phyloP scores from a whole-genome alignment of 2,113 vertebrate genomes.

The Mystacornis crossleyi region DNA sequence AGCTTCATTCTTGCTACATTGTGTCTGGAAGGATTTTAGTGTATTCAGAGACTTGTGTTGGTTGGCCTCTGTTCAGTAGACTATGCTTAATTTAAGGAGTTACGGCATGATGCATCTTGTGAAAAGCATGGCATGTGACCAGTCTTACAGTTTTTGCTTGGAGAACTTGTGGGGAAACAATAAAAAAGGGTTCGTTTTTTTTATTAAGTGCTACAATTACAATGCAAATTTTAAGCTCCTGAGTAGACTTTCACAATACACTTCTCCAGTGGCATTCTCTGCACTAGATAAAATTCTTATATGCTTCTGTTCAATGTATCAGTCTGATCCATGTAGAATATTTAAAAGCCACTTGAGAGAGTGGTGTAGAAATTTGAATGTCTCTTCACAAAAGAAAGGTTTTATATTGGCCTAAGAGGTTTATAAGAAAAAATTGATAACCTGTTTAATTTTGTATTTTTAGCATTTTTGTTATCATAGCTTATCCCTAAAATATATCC shows the following conservation, averaged over 20 bases:
- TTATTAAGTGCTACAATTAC: neutral
- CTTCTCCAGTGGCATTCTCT: neutral
- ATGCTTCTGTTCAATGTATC: neutral
- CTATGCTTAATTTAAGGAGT: constrained; percentile 16
- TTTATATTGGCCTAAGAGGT: neutral
- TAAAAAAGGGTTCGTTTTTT: neutral
- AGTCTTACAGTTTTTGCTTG: neutral
- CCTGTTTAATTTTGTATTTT: neutral
- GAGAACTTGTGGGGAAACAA: neutral
- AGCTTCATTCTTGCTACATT: neutral
- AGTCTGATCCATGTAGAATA: neutral
- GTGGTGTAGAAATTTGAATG: neutral
- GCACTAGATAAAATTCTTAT: neutral
- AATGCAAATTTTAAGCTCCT: neutral
- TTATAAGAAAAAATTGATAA: neutral
- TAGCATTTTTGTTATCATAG: neutral
- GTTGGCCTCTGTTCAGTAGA: neutral
- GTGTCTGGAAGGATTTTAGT: neutral
- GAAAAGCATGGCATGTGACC: neutral
- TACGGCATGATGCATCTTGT: neutral
- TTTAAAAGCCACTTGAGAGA: neutral
- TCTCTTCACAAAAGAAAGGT: neutral
- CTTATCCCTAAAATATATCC: neutral
- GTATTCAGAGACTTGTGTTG: neutral
- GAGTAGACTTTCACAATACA: neutral